These are phyloP conservation scores for Asobara japonica DNA, from an alignment of 1,140 invertebrate genomes.

Conservation along the genomic window DNA sequence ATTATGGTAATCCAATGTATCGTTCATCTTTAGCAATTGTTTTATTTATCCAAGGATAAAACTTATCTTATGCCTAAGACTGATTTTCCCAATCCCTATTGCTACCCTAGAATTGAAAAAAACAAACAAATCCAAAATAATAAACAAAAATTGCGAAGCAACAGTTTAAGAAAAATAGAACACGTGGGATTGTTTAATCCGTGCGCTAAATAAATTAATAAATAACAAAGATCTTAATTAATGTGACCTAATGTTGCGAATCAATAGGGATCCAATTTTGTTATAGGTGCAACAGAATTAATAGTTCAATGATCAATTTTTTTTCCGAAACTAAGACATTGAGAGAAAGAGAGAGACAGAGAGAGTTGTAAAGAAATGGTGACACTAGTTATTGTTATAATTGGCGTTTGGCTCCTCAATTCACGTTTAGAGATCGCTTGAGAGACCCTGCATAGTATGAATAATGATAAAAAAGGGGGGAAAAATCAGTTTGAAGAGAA, in stretches of 20 bases:
- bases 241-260: conserved; percentile 42
- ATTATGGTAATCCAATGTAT: neutral
- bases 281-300: conserved; percentile 6
- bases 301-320: conserved; percentile 23
- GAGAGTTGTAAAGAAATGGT: no score
- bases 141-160: neutral
- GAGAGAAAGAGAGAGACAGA: no score
- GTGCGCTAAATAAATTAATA: conserved; percentile 42
- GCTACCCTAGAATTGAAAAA: neutral
- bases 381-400: neutral
- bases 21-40: neutral
- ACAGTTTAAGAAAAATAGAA: neutral
- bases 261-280: conserved; percentile 48
- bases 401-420: neutral
- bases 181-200: neutral
- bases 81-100: conserved; percentile 3
- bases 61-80: neutral
- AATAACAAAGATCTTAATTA: conserved; percentile 40
- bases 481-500: neutral
- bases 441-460: neutral
- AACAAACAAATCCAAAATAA: neutral
- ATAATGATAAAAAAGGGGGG: neutral
- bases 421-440: neutral
- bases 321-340: no score
- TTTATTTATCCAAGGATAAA: neutral